Conservation (phyloP, 2,888 invertebrate genomes). For the Zeuzera pyrina region DNA sequence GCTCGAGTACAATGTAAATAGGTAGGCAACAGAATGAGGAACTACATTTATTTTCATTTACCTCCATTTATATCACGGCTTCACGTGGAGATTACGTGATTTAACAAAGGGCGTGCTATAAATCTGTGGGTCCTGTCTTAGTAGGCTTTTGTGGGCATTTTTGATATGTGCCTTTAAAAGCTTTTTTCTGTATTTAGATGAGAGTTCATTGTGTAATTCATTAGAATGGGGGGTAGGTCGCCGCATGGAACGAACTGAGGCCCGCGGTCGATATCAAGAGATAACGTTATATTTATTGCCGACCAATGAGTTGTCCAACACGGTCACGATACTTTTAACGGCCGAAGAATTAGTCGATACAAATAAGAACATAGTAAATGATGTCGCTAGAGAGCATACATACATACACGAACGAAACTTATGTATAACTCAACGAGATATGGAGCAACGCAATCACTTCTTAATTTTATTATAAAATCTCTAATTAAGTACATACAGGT, state of each 20-base stretch:
- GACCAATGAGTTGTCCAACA: constrained; percentile 60
- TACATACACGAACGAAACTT: too few species aligned
- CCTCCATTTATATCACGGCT: constrained; percentile 68
- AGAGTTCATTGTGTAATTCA: constrained; percentile 73
- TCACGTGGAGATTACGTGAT: constrained; percentile 73
- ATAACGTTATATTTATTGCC: constrained; percentile 65
- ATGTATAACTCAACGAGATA: too few species aligned
- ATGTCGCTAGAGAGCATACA: too few species aligned
- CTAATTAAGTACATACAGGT: too few species aligned
- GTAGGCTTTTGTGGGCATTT: constrained; percentile 72
- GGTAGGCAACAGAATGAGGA: constrained; percentile 67
- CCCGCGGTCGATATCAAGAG: constrained; percentile 65
- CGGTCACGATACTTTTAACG: constrained; percentile 56
- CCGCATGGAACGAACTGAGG: constrained; percentile 45
- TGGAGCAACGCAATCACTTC: too few species aligned
- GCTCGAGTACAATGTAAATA: constrained; percentile 59
- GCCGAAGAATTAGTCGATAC: constrained; percentile 53
- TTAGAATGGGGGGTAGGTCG: constrained; percentile 65
- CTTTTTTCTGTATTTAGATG: constrained; percentile 74
- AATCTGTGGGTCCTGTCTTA: constrained; percentile 69
- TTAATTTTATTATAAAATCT: too few species aligned
- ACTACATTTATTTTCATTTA: constrained; percentile 73
- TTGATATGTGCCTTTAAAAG: constrained; percentile 74
- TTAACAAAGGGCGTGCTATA: constrained; percentile 69
- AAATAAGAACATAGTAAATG: constrained; percentile 46